A percentile compares a stretch with the other conserved stretches of the same genome.
Conservation (phyloP, 1,140 invertebrate species). For the Ceratoteleas bidentatus region DNA sequence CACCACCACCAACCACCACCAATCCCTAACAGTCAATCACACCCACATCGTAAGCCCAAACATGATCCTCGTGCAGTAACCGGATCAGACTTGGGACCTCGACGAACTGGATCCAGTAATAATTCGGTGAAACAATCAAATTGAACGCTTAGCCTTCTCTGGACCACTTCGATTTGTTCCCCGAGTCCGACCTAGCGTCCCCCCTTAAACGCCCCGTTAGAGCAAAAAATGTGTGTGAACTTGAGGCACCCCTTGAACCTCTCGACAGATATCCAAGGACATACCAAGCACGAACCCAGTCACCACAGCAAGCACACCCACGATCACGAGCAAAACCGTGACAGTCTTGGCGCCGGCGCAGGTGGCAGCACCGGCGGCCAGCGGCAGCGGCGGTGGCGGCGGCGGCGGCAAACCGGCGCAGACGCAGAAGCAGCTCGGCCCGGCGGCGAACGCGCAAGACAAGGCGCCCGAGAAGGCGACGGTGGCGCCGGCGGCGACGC, state of each 20-base stretch:
- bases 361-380: constrained; percentile 70
- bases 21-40: neutral
- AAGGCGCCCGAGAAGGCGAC: constrained; percentile 69
- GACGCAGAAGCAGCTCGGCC: constrained; percentile 72
- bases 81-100: no score
- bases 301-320: constrained; percentile 77
- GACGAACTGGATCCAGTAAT: no score
- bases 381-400: constrained; percentile 68
- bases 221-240: constrained; percentile 71
- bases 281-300: constrained; percentile 79
- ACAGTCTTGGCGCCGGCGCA: constrained; percentile 74
- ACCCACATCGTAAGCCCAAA: no score
- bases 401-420: constrained; percentile 49
- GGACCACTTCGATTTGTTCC: neutral
- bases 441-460: constrained; percentile 65
- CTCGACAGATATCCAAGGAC: constrained; percentile 84
- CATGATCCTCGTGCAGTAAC: no score
- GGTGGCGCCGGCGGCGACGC: constrained; percentile 42
- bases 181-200: neutral
- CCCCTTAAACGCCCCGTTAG: neutral
- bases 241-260: constrained; percentile 79
- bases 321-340: constrained; percentile 77
- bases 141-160: no score
- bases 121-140: no score
- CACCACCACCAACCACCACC: neutral